A percentile compares a stretch with the other conserved stretches of the same genome.
Conservation (phyloP, 2,888 invertebrate species). For the Lasioglossum leucozonium region DNA sequence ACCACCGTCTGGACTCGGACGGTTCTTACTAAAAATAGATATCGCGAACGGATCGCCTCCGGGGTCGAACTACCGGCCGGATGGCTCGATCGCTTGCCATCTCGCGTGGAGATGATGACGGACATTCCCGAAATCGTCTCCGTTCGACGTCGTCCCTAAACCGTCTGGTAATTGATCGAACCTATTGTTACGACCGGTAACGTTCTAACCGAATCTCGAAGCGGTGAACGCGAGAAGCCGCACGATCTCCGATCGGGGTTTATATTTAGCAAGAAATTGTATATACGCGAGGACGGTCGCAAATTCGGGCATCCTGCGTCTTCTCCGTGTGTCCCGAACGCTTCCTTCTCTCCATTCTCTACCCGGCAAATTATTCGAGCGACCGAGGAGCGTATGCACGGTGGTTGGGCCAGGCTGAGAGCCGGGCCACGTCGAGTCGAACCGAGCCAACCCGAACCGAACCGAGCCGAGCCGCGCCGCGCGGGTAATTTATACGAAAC, state of each 20-base stretch:
- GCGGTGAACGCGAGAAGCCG: not conserved
- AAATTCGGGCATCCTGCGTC: not conserved
- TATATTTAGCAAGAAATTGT: not conserved
- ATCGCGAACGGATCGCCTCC: slow-evolving; percentile 35
- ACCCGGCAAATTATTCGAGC: slow-evolving; percentile 2
- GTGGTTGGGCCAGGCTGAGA: not conserved
- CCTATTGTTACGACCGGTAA: not conserved
- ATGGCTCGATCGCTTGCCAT: not conserved
- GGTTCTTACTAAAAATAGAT: slow-evolving; percentile 58
- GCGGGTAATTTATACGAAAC: slow-evolving; percentile 68
- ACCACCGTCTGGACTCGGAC: slow-evolving; percentile 51
- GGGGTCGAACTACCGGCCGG: not conserved
- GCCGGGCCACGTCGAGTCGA: not conserved
- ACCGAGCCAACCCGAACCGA: not conserved
- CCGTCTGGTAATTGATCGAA: not conserved
- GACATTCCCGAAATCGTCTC: not conserved
- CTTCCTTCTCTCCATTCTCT: not conserved
- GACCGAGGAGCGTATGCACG: not conserved
- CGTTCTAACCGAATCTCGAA: not conserved
- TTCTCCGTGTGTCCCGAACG: not conserved
- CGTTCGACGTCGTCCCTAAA: not conserved
- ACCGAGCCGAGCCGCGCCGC: slow-evolving; percentile 18
- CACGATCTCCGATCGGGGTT: not conserved
- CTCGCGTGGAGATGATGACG: slow-evolving; percentile 6
- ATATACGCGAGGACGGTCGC: not conserved